Evolutionary conservation across 35 echinoderm and acorn worm genomes (phyloP).

Genomic region (Heliocidaris erythrogramma): DNA sequence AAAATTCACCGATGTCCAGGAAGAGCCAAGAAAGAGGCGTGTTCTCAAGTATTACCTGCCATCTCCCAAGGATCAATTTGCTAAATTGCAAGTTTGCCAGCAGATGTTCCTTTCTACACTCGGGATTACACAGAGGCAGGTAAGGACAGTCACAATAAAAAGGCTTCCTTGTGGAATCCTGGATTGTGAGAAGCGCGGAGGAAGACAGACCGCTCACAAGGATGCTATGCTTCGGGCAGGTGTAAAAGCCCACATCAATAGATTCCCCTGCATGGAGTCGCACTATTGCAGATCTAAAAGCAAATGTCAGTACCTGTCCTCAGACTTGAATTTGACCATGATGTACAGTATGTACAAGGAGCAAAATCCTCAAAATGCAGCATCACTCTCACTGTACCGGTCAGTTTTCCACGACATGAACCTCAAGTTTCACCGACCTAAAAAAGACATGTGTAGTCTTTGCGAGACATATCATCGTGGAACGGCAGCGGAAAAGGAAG

Average conservation of each 20-base stretch:
- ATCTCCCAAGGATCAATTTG: no score
- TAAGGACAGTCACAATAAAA: no score
- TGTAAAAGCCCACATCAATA: slow-evolving; percentile 55
- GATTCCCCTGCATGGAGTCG: slow-evolving; percentile 68
- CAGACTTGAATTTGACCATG: slow-evolving; percentile 47
- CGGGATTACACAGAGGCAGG: no score
- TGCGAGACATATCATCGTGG: slow-evolving; percentile 62
- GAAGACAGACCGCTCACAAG: no score
- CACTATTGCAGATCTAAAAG: slow-evolving; percentile 60
- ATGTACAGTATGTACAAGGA: slow-evolving; percentile 62
- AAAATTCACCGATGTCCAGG: no score
- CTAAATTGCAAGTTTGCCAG: no score
- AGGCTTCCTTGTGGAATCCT: no score
- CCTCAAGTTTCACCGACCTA: slow-evolving; percentile 65
- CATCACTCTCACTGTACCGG: slow-evolving; percentile 29
- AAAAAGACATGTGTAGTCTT: slow-evolving; percentile 67
- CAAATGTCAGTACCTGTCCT: slow-evolving; percentile 54
- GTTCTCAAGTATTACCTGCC: no score
- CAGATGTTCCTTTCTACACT: no score
- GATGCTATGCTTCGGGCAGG: slow-evolving; percentile 52
- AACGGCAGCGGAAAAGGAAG: slow-evolving; percentile 31
- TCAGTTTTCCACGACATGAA: slow-evolving; percentile 47
- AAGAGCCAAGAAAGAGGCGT: no score
- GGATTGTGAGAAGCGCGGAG: no score
- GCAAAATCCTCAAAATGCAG: neutral